Base-by-base conservation (phyloP, 2,113 vertebrate species). In the Corythoichthys intestinalis region DNA sequence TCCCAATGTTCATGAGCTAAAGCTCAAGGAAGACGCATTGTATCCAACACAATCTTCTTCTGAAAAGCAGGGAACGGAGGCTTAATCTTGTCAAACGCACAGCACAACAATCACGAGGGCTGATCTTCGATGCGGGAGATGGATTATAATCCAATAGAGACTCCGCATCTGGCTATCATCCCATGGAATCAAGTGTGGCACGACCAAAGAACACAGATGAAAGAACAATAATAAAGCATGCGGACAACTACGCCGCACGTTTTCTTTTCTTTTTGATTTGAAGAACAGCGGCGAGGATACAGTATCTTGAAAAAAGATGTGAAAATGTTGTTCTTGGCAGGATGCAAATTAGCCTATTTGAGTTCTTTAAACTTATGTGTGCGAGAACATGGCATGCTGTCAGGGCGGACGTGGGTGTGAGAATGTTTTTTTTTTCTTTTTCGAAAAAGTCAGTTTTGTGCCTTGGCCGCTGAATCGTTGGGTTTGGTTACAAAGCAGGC, bases 101-200 rank as follows among this genome's bases (percentile, higher is more conserved):
- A 74, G 76, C 80, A 87, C 80, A 87, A 81, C 83, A 87, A 90
- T 91, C 85, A 85, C 69, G 67, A 38, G 70, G 66, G 61, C 76
- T 87, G 86, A 85, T 90, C 83, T 88, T 76, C 69, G 76, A 86
- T 77, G 79, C 81, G 79, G 71, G 61, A 87, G 74, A 82, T 77
- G 83, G 87, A 88, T 89, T 89, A 83, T 85, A 86, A 88, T 87
- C 76, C 85, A 86, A 88, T 76, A 78, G 65, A 86, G 74, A 74
- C 76, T 84, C 73, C 10, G 69, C 70, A 71, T 77, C 85, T 82
- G 79, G 71, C 72, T 75, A 84, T 86, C 82, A 88, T 87, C 80
- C 70, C 12, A 65, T 65, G 67, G 82, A 83, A 87, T 86, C 83
- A 83, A 82, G 62, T 75, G 46, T 76, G 84, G 73, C 80, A 75